Evolutionary conservation across 2,888 invertebrate species (phyloP).

Genomic region (Cryptosula pallasiana): DNA sequence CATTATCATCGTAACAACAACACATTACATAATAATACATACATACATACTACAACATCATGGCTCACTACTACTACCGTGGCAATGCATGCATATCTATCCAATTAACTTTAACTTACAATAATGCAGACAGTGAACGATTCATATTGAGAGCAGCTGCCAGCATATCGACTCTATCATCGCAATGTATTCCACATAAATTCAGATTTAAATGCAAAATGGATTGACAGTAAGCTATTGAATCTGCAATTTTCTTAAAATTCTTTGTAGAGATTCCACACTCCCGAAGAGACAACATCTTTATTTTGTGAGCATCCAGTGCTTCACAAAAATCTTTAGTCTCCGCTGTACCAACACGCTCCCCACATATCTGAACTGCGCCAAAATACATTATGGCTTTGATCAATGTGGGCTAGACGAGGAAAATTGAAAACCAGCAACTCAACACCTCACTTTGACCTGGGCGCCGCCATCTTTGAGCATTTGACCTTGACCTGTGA

Average conservation of each 20-base stretch:
- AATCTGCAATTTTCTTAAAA: conserved; percentile 35
- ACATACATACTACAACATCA: too few relatives aligned
- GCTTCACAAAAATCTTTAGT: conserved; percentile 35
- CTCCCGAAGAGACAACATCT: conserved; percentile 37
- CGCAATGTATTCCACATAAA: conserved; percentile 35
- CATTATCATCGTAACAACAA: too few relatives aligned
- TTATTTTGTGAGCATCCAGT: conserved; percentile 33
- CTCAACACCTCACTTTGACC: background rate
- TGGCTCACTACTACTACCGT: too few relatives aligned
- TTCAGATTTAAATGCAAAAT: conserved; percentile 41
- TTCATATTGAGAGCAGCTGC: conserved; percentile 37
- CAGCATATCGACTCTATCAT: conserved; percentile 34
- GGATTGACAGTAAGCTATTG: conserved; percentile 33
- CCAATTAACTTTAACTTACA: too few relatives aligned
- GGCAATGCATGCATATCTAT: too few relatives aligned
- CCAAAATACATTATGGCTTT: background rate
- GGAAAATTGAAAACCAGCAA: background rate
- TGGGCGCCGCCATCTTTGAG: background rate
- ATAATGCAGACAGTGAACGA: conserved; percentile 36
- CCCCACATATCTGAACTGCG: conserved; percentile 16
- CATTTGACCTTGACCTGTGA: conserved; percentile 1
- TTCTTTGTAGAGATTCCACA: conserved; percentile 35
- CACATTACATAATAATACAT: too few relatives aligned
- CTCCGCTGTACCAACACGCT: conserved; percentile 27
- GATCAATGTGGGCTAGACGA: too few relatives aligned